Base-by-base conservation (phyloP, 1,140 invertebrate genomes). In the Medauroidea extradentata region DNA sequence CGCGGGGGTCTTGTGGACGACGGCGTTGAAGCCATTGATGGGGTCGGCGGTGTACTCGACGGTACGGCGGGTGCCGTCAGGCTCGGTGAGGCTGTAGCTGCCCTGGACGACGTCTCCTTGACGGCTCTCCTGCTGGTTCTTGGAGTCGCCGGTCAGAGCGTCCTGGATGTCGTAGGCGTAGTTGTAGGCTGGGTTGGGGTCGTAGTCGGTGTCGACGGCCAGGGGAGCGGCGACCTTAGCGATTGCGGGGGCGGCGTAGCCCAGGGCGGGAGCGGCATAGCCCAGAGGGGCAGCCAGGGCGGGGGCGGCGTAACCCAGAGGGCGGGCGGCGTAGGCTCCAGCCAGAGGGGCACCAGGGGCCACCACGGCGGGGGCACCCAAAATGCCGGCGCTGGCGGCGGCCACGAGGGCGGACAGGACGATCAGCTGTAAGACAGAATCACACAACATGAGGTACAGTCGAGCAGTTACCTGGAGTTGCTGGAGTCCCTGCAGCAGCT, bases 11-110 rank as follows among this genome's bases (percentile, higher is more conserved):
- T 29, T 27, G 46, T 60, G 57, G 1, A 66, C 61, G 9, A 64
- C 61, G 14, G 65, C 65, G 57, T 64, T 65, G 57, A 65, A 66
- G 43, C 65, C 65, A 25, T 58, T 62, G 49, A 62, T 54, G 11
- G 51, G 52, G 21, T 61, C 63, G 7, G 65, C 63, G 16, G 63
- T 66, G 56, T 65, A 65, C 27, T 55, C 56, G 27, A 65, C 61
- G 18, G 57, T 60, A 29, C 61, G 53, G 7, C 53, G 53, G 38
- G 50, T 60, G 42, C 63, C 63, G 53, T 64, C 61, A 13, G 62
- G 62, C 21, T 63, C 53, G 5, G 61, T 50, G 29, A 63, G 54
- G n/a, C 44, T 52, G 55, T 63, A 63, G 41, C 53, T 53, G 27
- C 62, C 62, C 49, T 57, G 52, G 16, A 63, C 62, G 13, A 63